Base-by-base conservation (phyloP, 2,113 vertebrate genomes). In the Alosa alosa region DNA sequence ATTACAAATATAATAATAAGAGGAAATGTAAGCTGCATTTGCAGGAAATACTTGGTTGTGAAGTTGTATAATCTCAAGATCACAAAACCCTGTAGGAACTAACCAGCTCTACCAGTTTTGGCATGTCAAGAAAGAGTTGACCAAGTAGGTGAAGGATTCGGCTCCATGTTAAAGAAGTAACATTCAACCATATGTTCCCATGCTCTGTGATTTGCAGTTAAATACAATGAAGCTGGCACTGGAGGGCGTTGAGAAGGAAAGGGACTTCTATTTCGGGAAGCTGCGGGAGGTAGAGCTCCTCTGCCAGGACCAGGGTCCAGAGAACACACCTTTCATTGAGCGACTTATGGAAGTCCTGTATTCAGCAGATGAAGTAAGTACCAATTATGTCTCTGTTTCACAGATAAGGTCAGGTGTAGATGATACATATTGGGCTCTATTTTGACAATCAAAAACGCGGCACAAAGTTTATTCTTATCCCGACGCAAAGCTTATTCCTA, bases 261-360 rank as follows among this genome's bases (percentile, higher is more conserved):
- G 98, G 90, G 98, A 99, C 95, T 99, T 98, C 96, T 99, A 99
- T 93, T 99, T 99, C 45, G 97, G 97, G 86, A 99, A 99, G 93
- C 94, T 99, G 95, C 96, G 98, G 88, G 98, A 99, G 92, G 98
- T 99, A 88, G 98, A 99, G 93, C 94, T 99, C 68, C 95, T 99
- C 88, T 99, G 97, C 94, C 98, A 99, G 92, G 97, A 99, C 25
- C 98, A 99, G 0, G 97, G 96, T 44, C 96, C 97, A 92, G 98
- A 99, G 90, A 97, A 96, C 18, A 96, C 97, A 20, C 94, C 96
- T 68, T 97, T 99, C 83, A 96, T 98, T 86, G 96, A 98, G 50
- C 95, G 95, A 93, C 93, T 99, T 93, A 99, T 99, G 98, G 98
- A 99, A 89, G 95, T 99, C 85, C 96, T 99, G 25, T 99, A 99